Evolutionary conservation across 1,140 invertebrate genomes (phyloP), one percentile per base, ranked within the genome.

Genomic region (Medauroidea extradentata): DNA sequence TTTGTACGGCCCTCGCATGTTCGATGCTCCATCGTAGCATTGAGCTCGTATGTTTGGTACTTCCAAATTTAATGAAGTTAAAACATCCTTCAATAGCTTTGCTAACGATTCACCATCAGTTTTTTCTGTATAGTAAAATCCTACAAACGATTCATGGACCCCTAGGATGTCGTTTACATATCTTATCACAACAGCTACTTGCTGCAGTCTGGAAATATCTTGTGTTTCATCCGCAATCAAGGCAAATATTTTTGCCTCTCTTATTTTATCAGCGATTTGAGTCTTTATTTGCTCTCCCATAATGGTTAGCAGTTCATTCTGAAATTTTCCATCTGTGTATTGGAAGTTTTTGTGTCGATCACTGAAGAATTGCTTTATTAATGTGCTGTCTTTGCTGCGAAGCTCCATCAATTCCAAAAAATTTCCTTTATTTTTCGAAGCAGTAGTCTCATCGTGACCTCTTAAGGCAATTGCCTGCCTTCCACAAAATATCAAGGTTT

Each of bases 11-110:
- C 59, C 59, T 25, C 42, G 18, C 53, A 61, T 51, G 42, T 57
- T 61, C 21, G 55, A 23, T 48, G 59, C 54, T 8, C 59, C 59
- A 25, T 61, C 59, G 39, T 34, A 57, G 49, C 59, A 57, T 57
- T 61, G 59, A 34, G 50, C 42, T 38, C 59, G 42, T 46, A 61
- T 18, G 57, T 57, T 43, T 39, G 21, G 24, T 27, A 61, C 57
- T 39, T 61, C 54, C n/a, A 61, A 44, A 48, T 61, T 46, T 38
- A 61, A 42, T 39, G 50, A 44, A 38, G 41, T 25, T 23, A 61
- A 34, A 39, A 61, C 54, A 44, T 56, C 38, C 41, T 61, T 61
- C 21, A 61, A 55, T 49, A 61, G 53, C 4, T 56, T 61, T 18
- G 41, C 53, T 24, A 61, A 38, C 23, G 53, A 55, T 29, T 61